Evolutionary conservation across 2,113 vertebrate species (phyloP).

Genomic region (Pteruthius melanotis): DNA sequence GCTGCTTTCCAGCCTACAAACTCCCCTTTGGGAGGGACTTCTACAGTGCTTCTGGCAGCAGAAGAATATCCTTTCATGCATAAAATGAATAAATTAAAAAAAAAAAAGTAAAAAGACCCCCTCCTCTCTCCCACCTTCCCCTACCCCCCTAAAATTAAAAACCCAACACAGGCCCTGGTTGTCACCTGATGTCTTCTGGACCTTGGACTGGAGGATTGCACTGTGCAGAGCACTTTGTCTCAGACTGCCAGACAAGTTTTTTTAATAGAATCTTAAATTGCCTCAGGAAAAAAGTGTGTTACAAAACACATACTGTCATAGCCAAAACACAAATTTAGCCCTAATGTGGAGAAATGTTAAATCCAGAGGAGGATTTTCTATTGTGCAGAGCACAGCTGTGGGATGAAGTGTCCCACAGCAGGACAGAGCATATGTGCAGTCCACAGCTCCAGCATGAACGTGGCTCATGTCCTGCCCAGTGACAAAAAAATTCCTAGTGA

Average conservation of each 20-base stretch:
- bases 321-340: constrained; percentile 30
- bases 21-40: background rate
- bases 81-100: background rate
- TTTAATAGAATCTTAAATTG: constrained; percentile 14
- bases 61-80: accelerated
- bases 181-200: background rate
- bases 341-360: background rate
- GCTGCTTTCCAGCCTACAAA: background rate
- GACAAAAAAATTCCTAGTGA: background rate
- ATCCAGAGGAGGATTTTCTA: constrained; percentile 25
- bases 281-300: background rate
- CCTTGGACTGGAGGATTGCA: background rate
- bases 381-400: constrained; percentile 18
- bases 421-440: background rate
- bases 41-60: background rate
- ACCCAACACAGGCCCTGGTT: background rate
- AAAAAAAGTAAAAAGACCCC: background rate
- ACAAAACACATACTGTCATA: background rate
- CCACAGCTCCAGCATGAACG: background rate
- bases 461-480: background rate
- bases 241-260: background rate
- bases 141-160: background rate
- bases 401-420: background rate
- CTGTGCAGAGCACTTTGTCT: background rate
- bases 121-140: background rate